Conservation (phyloP, 2,113 vertebrate genomes). For the Aythya baeri region DNA sequence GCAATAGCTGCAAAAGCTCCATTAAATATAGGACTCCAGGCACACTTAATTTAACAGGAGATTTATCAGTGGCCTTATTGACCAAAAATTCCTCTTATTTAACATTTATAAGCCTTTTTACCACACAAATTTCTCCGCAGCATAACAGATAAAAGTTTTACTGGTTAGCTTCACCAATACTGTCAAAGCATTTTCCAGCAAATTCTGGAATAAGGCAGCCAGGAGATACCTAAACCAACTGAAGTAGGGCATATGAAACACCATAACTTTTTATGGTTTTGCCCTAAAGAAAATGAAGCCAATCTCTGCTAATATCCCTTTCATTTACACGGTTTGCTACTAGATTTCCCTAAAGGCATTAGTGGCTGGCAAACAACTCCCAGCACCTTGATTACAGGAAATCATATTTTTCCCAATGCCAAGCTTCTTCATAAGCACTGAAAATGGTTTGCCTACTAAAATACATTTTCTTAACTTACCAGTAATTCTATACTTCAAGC, state of each 20-base stretch:
- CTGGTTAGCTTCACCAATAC: neutral
- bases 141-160: constrained; percentile 14
- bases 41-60: constrained; percentile 36
- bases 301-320: constrained; percentile 55
- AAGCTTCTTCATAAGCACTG: constrained; percentile 39
- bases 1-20: constrained; percentile 20
- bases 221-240: constrained; percentile 39
- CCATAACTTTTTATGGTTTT: constrained; percentile 45
- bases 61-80: constrained; percentile 52
- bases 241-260: constrained; percentile 33
- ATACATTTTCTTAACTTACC: constrained; percentile 40
- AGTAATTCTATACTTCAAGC: constrained; percentile 39
- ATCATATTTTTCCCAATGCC: constrained; percentile 58
- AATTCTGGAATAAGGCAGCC: constrained; percentile 13
- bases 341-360: constrained; percentile 64
- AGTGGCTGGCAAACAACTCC: constrained; percentile 64
- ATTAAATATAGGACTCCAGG: constrained; percentile 60
- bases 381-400: constrained; percentile 71
- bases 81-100: constrained; percentile 44
- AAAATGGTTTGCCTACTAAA: constrained; percentile 50
- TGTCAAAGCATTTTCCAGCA: constrained; percentile 1
- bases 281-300: constrained; percentile 49
- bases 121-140: constrained; percentile 21
- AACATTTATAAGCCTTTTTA: constrained; percentile 38
- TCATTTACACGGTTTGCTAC: constrained; percentile 27